A percentile compares a stretch with the other conserved stretches of the same genome.
Conservation (phyloP, 2,797 vertebrate genomes). For the Echeneis naucrates region DNA sequence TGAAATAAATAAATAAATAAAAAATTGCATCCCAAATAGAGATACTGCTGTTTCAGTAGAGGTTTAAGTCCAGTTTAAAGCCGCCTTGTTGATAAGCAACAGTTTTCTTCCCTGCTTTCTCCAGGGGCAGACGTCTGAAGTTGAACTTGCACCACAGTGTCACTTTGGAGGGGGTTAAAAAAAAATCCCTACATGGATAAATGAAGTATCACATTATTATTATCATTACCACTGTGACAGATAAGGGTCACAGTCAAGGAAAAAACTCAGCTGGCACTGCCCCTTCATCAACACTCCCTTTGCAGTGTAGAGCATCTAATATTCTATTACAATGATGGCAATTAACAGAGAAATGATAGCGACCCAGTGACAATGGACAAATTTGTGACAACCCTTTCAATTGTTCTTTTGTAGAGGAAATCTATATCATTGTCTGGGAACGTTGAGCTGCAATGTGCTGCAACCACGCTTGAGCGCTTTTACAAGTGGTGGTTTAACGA, state of each 20-base stretch:
- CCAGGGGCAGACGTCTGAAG: constrained; percentile 19
- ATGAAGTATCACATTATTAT: constrained; percentile 64
- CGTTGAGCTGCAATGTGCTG: constrained; percentile 75
- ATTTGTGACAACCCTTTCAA: constrained; percentile 83
- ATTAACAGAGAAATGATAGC: constrained; percentile 81
- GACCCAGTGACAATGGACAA: constrained; percentile 80
- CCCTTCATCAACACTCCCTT: constrained; percentile 74
- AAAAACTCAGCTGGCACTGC: constrained; percentile 63
- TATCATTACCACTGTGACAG: constrained; percentile 66
- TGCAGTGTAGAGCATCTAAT: constrained; percentile 70
- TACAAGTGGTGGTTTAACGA: constrained; percentile 81
- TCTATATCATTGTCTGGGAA: constrained; percentile 82
- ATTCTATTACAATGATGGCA: constrained; percentile 82
- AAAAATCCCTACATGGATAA: constrained; percentile 52
- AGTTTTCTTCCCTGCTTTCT: constrained; percentile 45
- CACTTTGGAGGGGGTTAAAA: constrained; percentile 17
- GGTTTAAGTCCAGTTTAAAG: constrained; percentile 55
- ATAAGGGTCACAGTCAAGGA: constrained; percentile 75
- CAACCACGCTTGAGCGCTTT: constrained; percentile 76
- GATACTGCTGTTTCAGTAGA: constrained; percentile 47
- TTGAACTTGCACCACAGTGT: constrained; percentile 21
- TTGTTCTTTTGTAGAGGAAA: constrained; percentile 81
- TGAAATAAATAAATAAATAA: not conserved
- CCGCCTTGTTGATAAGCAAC: constrained; percentile 51
- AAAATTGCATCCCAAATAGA: constrained; percentile 35